These are phyloP conservation scores for Branchipolynoe longqiensis DNA, from an alignment of 2,888 invertebrate species.

Conservation along the genomic window DNA sequence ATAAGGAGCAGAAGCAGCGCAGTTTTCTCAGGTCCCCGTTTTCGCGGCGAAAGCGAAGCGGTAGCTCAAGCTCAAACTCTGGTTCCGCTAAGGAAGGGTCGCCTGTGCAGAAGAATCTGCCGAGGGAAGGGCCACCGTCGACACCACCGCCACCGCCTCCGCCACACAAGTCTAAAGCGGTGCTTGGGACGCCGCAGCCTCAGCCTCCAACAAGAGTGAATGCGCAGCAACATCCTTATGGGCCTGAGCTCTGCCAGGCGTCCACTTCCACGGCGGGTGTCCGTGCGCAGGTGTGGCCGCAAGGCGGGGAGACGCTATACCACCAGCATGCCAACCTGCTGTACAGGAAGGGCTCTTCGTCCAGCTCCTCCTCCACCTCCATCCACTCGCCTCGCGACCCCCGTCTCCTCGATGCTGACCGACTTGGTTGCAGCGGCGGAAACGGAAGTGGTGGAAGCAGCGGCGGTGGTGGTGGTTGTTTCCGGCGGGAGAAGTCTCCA, in stretches of 20 bases:
- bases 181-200: not conserved
- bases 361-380: slow-evolving; percentile 52
- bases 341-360: slow-evolving; percentile 47
- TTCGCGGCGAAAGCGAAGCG: slow-evolving; percentile 34
- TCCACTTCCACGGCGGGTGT: not conserved
- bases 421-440: too few relatives aligned
- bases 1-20: slow-evolving; percentile 28
- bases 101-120: slow-evolving; percentile 17
- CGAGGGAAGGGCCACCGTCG: not conserved
- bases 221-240: not conserved
- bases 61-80: slow-evolving; percentile 21
- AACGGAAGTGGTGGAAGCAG: too few relatives aligned
- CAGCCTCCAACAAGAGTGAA: not conserved
- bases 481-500: slow-evolving; percentile 32
- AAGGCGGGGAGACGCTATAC: slow-evolving; percentile 9
- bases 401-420: slow-evolving; percentile 35
- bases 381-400: slow-evolving; percentile 43
- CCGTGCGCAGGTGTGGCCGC: not conserved
- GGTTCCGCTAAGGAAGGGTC: slow-evolving; percentile 29
- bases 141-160: not conserved
- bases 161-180: not conserved
- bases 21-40: slow-evolving; percentile 54
- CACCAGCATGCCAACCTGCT: slow-evolving; percentile 45
- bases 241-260: slow-evolving; percentile 6
- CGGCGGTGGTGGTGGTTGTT: not conserved